These are phyloP conservation scores for Micropterix aruncella DNA, from an alignment of 2,888 invertebrate genomes.

Conservation along the genomic window DNA sequence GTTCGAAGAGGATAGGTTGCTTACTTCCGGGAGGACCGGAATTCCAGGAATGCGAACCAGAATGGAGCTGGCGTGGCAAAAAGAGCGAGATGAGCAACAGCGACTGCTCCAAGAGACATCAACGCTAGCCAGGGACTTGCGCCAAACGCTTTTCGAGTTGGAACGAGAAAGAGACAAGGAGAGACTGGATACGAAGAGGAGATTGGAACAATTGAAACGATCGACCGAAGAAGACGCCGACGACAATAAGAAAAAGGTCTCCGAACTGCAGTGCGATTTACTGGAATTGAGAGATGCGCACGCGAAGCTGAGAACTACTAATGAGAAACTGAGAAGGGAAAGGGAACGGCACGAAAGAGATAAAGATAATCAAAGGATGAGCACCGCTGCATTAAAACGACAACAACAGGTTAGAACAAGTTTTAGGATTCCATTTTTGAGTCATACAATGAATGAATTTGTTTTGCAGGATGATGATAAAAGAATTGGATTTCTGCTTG, in stretches of 20 bases:
- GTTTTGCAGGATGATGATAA: conserved; percentile 58
- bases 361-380: conserved; percentile 44
- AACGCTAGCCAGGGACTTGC: conserved; percentile 72
- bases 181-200: conserved; percentile 70
- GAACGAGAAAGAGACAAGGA: conserved; percentile 86
- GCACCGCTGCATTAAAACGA: conserved; percentile 31
- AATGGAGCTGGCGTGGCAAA: conserved; percentile 88
- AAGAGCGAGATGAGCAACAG: conserved; percentile 85
- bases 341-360: conserved; percentile 76
- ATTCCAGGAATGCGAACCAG: conserved; percentile 75
- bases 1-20: conserved; percentile 77
- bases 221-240: conserved; percentile 80
- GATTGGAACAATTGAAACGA: conserved; percentile 72
- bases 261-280: conserved; percentile 75
- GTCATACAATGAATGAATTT: too few relatives aligned
- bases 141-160: conserved; percentile 76
- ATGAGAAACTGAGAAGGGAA: conserved; percentile 79
- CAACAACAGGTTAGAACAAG: conserved; percentile 32
- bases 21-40: conserved; percentile 72
- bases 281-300: conserved; percentile 82
- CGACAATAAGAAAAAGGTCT: conserved; percentile 70
- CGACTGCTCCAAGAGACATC: conserved; percentile 82
- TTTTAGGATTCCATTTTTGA: neutral
- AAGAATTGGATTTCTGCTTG: conserved; percentile 55
- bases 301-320: conserved; percentile 79